Base-by-base conservation (phyloP, 2,888 invertebrate genomes). In the Mythimna impura region DNA sequence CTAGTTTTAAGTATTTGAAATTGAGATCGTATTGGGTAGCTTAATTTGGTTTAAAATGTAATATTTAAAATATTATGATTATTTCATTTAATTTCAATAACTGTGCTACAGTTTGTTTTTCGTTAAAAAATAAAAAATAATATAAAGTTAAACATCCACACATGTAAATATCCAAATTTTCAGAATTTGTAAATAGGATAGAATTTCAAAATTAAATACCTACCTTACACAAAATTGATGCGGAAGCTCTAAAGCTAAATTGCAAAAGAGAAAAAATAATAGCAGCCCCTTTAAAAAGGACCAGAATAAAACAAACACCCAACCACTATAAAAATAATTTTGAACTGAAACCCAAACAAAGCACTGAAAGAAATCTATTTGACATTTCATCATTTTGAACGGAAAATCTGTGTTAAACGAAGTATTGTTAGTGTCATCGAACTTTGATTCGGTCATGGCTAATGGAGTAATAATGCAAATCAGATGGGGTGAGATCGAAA, bases 361-460 rank as follows among this genome's bases (percentile, higher is more conserved):
- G 63, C 55, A 52, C 60, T 77, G 64, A 83, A 82, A 66, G 65
- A 74, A 84, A 84, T 74, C 47, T 70, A 9, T 3, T 43, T 63
- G 58, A 60, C 7, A 57, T 82, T 82, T 81, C 78, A 50, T 70
- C 12, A 81, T 57, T 50, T 61, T 71, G 40, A 65, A 61, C 81
- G 64, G 77, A 73, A 76, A 82, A 77, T 73, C 73, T 30, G 66
- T 71, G 58, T 72, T 69, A 83, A 83, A 80, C 58, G 43, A 71
- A 60, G 30, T 55, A 69, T 70, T 58, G 54, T 60, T 43, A 50
- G 71, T 73, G 84, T 85, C 86, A 73, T 73, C 79, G 79, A 79
- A 71, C 85, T 61, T 34, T 71, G 70, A 61, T 47, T 76, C 66
- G 84, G 85, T 82, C 85, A 86, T 17, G 80, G 84, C 66, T 77